phyloP scores from a whole-genome alignment of 2,797 vertebrate genomes.

The Manis javanica region DNA sequence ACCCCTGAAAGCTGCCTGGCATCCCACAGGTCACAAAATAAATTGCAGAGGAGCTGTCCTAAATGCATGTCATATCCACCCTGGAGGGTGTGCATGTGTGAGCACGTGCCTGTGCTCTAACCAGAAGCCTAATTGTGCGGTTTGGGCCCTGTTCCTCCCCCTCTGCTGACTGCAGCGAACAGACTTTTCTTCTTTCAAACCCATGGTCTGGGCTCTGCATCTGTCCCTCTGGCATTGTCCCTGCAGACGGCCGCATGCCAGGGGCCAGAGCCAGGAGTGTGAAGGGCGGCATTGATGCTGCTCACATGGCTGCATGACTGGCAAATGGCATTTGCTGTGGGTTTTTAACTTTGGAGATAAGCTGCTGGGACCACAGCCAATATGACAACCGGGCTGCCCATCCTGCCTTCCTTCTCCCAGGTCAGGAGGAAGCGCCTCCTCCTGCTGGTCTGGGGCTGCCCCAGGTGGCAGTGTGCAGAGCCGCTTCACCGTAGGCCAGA shows the following conservation, averaged over 20 bases:
- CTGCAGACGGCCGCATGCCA: constrained; percentile 78
- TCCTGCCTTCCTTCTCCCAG: not conserved
- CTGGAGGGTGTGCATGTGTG: not conserved
- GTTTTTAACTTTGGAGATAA: constrained; percentile 75
- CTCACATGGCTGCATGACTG: constrained; percentile 65
- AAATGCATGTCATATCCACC: not conserved
- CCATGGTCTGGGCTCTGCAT: constrained; percentile 82
- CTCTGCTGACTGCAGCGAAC: constrained; percentile 80
- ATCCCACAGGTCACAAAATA: not conserved
- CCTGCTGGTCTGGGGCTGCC: not conserved
- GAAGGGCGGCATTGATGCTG: constrained; percentile 76
- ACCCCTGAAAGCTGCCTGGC: constrained; percentile 3
- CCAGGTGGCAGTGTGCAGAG: not conserved
- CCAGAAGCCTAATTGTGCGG: constrained; percentile 82
- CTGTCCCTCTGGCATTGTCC: constrained; percentile 85
- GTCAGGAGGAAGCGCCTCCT: not conserved
- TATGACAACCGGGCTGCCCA: not conserved
- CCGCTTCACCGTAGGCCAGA: no score
- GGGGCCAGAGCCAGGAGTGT: constrained; percentile 76
- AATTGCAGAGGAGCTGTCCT: constrained; percentile 24
- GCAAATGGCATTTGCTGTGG: constrained; percentile 56
- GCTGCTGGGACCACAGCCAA: constrained; percentile 71
- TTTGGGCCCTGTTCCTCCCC: constrained; percentile 66
- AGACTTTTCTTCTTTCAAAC: constrained; percentile 81
- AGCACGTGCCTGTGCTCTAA: constrained; percentile 70